A percentile compares a stretch with the other conserved stretches of the same genome.
Conservation (phyloP, 2,113 vertebrate genomes). For the Himantopus leucocephalus region DNA sequence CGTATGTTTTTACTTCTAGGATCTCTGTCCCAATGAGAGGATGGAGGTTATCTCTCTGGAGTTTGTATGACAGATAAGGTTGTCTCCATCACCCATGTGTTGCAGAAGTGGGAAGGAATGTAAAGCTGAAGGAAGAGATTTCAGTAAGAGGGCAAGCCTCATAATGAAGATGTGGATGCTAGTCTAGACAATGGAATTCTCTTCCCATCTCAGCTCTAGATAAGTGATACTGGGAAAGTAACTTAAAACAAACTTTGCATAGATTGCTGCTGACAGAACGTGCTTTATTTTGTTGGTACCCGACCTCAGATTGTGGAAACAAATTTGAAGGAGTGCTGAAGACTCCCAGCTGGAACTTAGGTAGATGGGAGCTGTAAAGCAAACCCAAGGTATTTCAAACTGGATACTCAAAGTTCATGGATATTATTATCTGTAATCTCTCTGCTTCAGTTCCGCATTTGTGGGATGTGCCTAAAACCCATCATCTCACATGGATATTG, state of each 20-base stretch:
- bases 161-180: not conserved
- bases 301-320: not conserved
- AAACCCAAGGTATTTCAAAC: not conserved
- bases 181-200: not conserved
- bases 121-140: not conserved
- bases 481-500: not conserved
- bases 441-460: not conserved
- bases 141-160: not conserved
- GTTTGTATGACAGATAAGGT: not conserved
- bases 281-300: not conserved
- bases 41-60: not conserved
- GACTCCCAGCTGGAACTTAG: not conserved
- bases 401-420: not conserved
- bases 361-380: not conserved
- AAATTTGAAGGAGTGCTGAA: not conserved
- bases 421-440: not conserved
- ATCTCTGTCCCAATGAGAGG: not conserved
- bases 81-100: not conserved
- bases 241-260: not conserved
- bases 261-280: not conserved
- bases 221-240: not conserved
- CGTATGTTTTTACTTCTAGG: not conserved
- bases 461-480: not conserved
- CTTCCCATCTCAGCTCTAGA: not conserved
- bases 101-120: not conserved